phyloP scores from a whole-genome alignment of 2,888 invertebrate genomes.

The Diarsia mendica region DNA sequence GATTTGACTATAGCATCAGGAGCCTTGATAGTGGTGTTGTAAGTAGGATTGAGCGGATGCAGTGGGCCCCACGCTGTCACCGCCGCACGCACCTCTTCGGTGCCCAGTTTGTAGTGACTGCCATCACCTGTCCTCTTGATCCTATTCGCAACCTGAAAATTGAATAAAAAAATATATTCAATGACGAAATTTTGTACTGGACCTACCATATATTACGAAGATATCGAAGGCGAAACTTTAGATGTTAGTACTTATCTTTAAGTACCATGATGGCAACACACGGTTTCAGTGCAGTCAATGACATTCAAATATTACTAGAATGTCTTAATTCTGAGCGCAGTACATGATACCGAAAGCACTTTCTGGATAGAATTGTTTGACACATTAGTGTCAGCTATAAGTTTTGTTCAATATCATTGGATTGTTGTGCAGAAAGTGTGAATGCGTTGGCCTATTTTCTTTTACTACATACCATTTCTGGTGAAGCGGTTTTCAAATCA shows the following conservation, averaged over 20 bases:
- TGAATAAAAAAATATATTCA: too few species aligned
- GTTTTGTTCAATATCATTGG: background rate
- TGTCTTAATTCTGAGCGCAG: background rate
- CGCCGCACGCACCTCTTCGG: slow-evolving; percentile 75
- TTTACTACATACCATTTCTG: slow-evolving; percentile 76
- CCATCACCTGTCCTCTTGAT: slow-evolving; percentile 92
- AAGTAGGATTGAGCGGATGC: slow-evolving; percentile 85
- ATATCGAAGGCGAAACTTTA: background rate
- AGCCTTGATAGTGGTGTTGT: slow-evolving; percentile 74
- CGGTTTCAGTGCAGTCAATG: background rate
- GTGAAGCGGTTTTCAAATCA: slow-evolving; percentile 90
- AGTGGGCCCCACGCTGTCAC: slow-evolving; percentile 79
- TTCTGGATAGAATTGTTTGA: background rate
- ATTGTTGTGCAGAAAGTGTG: background rate
- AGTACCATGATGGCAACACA: background rate
- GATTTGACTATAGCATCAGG: slow-evolving; percentile 75
- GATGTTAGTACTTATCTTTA: background rate
- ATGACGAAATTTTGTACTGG: too few species aligned
- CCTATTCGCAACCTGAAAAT: slow-evolving; percentile 87
- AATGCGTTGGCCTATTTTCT: background rate
- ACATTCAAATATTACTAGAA: too few species aligned
- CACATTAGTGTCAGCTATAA: background rate
- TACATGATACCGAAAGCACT: background rate
- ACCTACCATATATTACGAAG: too few species aligned
- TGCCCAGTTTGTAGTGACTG: slow-evolving; percentile 89